Percentiles rank a stretch among this genome's conserved stretches.
Evolutionary conservation across 2,113 vertebrate species (phyloP).

Genomic region (Callochromis pleurospilus): DNA sequence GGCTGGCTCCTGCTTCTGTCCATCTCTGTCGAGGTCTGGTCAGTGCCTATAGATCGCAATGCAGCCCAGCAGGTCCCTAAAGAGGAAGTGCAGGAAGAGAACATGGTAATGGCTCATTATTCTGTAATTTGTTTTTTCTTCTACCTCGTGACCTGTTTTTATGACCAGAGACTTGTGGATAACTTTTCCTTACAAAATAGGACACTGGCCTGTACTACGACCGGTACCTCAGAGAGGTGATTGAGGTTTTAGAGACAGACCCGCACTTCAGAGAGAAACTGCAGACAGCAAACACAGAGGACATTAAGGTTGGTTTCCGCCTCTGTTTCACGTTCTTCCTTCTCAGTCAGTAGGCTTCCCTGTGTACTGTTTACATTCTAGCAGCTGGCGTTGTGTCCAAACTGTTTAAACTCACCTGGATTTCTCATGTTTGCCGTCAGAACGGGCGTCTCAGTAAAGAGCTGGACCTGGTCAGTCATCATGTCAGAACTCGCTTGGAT

Average conservation of each 20-base stretch:
- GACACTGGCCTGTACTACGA: conserved; percentile 91
- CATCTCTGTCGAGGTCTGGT: conserved; percentile 42
- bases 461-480: conserved; percentile 85
- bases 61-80: conserved; percentile 29
- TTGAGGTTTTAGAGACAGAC: conserved; percentile 87
- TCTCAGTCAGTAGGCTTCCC: not conserved
- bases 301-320: conserved; percentile 78
- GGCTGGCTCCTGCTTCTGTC: conserved; percentile 55
- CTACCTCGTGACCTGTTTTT: not conserved
- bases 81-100: conserved; percentile 66
- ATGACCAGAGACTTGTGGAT: not conserved
- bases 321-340: not conserved
- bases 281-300: conserved; percentile 84
- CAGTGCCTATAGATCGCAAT: conserved; percentile 69
- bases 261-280: conserved; percentile 90
- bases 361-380: not conserved
- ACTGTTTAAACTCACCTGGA: not conserved
- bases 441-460: conserved; percentile 87
- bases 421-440: conserved; percentile 39
- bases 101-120: conserved; percentile 39
- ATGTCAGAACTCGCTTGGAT: conserved; percentile 84
- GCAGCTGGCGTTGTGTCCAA: accelerated
- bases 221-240: conserved; percentile 86
- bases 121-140: not conserved
- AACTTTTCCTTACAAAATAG: conserved; percentile 38